These are phyloP conservation scores for Propithecus coquereli DNA, from an alignment of 2,113 vertebrate species.

Conservation along the genomic window DNA sequence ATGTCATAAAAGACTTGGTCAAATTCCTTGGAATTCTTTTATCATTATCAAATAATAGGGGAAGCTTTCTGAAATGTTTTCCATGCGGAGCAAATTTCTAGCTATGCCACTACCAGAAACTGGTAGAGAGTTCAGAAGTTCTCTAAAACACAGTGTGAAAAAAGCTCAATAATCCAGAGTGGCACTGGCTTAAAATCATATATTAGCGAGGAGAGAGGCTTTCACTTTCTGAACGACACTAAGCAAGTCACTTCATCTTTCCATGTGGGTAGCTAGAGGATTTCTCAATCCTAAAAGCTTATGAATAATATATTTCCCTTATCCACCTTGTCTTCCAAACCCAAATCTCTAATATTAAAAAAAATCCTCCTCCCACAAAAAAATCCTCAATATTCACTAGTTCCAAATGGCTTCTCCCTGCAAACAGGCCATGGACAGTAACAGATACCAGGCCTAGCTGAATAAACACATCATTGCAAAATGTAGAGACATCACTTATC, in stretches of 20 bases:
- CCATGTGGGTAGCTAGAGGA: neutral
- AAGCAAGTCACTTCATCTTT: conserved; percentile 15
- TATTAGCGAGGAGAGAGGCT: neutral
- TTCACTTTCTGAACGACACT: neutral
- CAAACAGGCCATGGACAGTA: neutral
- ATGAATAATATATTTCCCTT: neutral
- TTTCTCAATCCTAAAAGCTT: neutral
- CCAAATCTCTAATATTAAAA: neutral
- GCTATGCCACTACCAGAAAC: neutral
- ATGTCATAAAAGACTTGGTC: conserved; percentile 15
- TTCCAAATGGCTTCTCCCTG: neutral
- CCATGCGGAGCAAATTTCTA: neutral
- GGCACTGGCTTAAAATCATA: neutral
- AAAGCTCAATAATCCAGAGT: neutral
- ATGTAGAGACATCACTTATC: neutral
- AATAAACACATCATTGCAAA: conserved; percentile 13
- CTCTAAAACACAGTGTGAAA: neutral
- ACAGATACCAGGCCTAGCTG: neutral
- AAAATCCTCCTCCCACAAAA: neutral
- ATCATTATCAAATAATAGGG: neutral
- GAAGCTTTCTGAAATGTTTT: conserved; percentile 46
- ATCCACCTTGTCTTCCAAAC: neutral
- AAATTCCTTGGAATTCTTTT: conserved; percentile 10
- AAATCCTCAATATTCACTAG: neutral
- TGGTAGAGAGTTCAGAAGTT: neutral